A percentile compares a stretch with the other conserved stretches of the same genome.
phyloP scores from a whole-genome alignment of 1,140 invertebrate species.

The Aphis gossypii region DNA sequence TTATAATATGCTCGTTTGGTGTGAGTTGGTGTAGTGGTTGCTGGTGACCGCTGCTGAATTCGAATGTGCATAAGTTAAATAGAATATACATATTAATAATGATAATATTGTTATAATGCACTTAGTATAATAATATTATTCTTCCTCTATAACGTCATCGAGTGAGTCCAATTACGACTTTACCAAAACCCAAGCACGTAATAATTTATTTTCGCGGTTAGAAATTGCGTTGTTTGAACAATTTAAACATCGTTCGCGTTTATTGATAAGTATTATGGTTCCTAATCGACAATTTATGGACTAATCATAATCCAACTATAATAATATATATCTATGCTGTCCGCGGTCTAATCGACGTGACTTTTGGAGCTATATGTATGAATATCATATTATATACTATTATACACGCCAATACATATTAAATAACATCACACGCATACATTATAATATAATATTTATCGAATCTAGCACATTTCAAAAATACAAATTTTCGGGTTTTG shows the following conservation, averaged over 20 bases:
- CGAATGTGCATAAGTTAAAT: not conserved
- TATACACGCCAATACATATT: not conserved
- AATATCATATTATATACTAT: not conserved
- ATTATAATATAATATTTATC: not conserved
- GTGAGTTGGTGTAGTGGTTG: not conserved
- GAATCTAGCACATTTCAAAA: not conserved
- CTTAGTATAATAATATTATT: not conserved
- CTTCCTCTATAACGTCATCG: not conserved
- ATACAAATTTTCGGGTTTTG: not conserved
- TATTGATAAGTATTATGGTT: not conserved
- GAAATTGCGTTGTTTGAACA: not conserved
- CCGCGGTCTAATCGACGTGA: constrained; percentile 24
- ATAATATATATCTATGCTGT: not conserved
- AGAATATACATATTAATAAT: not conserved
- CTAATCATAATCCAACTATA: not conserved
- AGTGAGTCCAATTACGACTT: not conserved
- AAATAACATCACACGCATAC: not conserved
- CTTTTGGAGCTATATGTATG: not conserved
- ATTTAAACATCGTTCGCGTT: not conserved
- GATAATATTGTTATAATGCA: not conserved
- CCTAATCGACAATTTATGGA: not conserved
- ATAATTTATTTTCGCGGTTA: not conserved
- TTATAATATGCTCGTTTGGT: not conserved
- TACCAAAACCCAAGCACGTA: not conserved
- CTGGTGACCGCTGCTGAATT: not conserved